These are phyloP conservation scores for Ormia ochracea DNA, from an alignment of 2,888 invertebrate species.

Conservation along the genomic window DNA sequence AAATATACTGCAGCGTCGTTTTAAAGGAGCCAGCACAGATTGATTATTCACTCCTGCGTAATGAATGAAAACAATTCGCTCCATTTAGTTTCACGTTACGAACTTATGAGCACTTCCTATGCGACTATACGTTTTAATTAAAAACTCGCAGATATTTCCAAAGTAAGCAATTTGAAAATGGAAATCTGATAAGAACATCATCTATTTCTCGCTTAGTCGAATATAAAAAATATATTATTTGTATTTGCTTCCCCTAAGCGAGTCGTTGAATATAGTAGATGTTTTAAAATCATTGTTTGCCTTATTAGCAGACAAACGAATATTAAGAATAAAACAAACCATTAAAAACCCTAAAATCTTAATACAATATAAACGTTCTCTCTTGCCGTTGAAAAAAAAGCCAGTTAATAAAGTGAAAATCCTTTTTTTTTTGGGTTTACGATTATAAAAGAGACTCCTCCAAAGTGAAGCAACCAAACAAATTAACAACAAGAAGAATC, in stretches of 20 bases:
- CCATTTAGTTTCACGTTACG: no score
- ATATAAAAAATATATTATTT: no score
- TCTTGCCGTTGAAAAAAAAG: slow-evolving; percentile 7
- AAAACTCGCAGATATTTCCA: no score
- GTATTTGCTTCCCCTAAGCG: no score
- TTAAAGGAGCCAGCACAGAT: slow-evolving; percentile 40
- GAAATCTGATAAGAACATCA: no score
- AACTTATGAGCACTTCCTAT: no score
- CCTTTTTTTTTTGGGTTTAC: slow-evolving; percentile 52
- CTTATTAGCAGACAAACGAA: neutral
- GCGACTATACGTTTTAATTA: no score
- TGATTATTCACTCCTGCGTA: slow-evolving; percentile 49
- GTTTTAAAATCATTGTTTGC: neutral
- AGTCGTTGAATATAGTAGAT: no score
- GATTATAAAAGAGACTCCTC: slow-evolving; percentile 51
- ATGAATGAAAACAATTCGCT: no score
- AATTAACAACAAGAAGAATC: slow-evolving; percentile 11
- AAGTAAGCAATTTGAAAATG: no score
- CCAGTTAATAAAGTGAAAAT: slow-evolving; percentile 32
- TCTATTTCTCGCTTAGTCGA: no score
- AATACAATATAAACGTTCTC: slow-evolving; percentile 29
- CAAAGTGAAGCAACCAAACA: slow-evolving; percentile 19
- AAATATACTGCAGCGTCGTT: slow-evolving; percentile 3
- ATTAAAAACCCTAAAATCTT: slow-evolving; percentile 51
- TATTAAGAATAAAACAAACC: slow-evolving; percentile 3